Percentiles rank a stretch among this genome's conserved stretches.
These are phyloP conservation scores for Eupithecia centaureata DNA, from an alignment of 2,888 invertebrate genomes.

Conservation along the genomic window DNA sequence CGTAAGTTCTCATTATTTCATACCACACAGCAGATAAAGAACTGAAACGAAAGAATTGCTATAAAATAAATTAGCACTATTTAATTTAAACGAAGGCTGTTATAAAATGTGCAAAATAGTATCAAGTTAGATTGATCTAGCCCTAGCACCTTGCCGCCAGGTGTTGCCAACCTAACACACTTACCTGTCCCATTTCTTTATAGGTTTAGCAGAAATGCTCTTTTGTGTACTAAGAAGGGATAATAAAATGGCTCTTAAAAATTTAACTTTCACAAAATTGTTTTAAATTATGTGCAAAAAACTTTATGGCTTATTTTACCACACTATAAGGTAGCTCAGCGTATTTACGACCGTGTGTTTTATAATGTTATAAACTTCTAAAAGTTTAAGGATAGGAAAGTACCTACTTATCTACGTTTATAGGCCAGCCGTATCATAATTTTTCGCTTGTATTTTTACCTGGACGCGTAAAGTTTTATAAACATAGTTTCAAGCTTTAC, in stretches of 20 bases:
- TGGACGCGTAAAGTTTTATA: background rate
- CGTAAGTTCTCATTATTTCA: background rate
- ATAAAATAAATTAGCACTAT: background rate
- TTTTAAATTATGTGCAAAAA: conserved; percentile 1
- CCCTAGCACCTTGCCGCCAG: conserved; percentile 58
- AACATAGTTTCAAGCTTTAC: background rate
- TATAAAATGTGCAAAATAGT: conserved; percentile 22
- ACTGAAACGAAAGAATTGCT: background rate
- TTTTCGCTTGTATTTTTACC: background rate
- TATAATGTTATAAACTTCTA: background rate
- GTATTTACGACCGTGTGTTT: background rate
- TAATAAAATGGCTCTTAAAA: background rate
- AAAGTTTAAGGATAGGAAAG: background rate
- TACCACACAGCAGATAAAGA: background rate
- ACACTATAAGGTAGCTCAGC: background rate
- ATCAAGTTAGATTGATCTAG: conserved; percentile 59
- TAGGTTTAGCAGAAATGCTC: conserved; percentile 7
- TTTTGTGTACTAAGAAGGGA: background rate
- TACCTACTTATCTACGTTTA: background rate
- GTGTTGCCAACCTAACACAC: conserved; percentile 57
- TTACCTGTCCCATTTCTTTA: conserved; percentile 57
- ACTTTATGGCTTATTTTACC: background rate
- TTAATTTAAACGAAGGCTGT: background rate
- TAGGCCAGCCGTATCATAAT: background rate
- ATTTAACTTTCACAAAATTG: background rate